Percentiles rank a stretch among this genome's conserved stretches.
Evolutionary conservation across 92 coral and sea anemone species (phyloP).

Genomic region (Actinernus sp.): DNA sequence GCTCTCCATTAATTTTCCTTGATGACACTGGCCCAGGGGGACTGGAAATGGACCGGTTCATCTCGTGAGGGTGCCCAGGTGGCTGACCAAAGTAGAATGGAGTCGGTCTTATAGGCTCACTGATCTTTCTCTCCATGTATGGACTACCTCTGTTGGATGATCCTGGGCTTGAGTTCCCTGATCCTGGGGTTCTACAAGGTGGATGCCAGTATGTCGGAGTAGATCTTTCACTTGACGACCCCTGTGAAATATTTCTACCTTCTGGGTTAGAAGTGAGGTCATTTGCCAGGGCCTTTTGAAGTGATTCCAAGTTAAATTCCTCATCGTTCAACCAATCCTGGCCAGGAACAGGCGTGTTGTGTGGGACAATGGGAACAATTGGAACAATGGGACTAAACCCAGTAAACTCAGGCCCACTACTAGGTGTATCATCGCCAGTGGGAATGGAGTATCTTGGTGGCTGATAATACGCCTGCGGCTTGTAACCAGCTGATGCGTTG

Average conservation of each 20-base stretch:
- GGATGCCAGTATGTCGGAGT: slow-evolving; percentile 42
- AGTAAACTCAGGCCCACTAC: background rate
- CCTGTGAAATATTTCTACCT: slow-evolving; percentile 2
- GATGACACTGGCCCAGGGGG: slow-evolving; percentile 31
- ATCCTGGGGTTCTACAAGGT: slow-evolving; percentile 17
- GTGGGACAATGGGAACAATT: slow-evolving; percentile 21
- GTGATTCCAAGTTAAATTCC: slow-evolving; percentile 44
- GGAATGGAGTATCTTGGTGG: background rate
- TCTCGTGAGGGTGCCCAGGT: slow-evolving; percentile 2
- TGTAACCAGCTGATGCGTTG: background rate
- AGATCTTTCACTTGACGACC: slow-evolving; percentile 47
- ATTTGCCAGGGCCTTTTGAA: slow-evolving; percentile 50
- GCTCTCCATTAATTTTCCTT: slow-evolving; percentile 26
- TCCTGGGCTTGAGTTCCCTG: slow-evolving; percentile 64
- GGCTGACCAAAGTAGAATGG: background rate
- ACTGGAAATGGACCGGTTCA: slow-evolving; percentile 66
- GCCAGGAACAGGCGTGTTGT: slow-evolving; percentile 56
- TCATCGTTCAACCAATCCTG: slow-evolving; percentile 22
- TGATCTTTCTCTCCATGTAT: slow-evolving; percentile 50
- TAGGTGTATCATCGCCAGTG: background rate
- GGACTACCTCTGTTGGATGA: slow-evolving; percentile 50
- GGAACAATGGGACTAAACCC: slow-evolving; percentile 12
- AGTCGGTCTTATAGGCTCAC: slow-evolving; percentile 27
- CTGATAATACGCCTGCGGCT: background rate
- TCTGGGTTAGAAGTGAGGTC: slow-evolving; percentile 36